A percentile compares a stretch with the other conserved stretches of the same genome.
These are phyloP conservation scores for Tupiocoris notatus DNA, from an alignment of 2,888 invertebrate genomes.

Conservation along the genomic window DNA sequence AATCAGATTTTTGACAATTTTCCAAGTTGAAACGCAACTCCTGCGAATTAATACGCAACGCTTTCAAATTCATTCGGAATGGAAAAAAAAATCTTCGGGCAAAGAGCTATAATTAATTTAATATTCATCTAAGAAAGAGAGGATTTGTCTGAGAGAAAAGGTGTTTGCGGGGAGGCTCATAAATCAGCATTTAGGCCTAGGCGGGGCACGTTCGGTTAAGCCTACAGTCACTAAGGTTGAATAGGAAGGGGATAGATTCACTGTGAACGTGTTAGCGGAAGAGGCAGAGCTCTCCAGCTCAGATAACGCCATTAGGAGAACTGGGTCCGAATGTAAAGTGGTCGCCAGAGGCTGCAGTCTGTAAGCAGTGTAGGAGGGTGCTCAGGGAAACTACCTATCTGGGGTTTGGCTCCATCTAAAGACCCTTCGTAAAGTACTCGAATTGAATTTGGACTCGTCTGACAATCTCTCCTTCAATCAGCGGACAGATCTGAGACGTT, in stretches of 20 bases:
- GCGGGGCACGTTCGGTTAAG: background rate
- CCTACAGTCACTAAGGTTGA: slow-evolving; percentile 2
- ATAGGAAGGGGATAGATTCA: slow-evolving; percentile 3
- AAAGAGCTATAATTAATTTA: no score
- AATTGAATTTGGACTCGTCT: background rate
- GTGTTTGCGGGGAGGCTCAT: background rate
- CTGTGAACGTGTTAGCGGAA: background rate
- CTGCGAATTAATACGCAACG: no score
- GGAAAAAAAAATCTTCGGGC: no score
- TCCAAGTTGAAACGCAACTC: no score
- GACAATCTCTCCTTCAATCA: background rate
- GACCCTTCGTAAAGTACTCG: background rate
- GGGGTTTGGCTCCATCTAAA: background rate
- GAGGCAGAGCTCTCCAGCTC: background rate
- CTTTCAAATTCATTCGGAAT: no score
- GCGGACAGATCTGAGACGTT: background rate
- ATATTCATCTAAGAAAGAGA: no score
- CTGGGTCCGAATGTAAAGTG: slow-evolving; percentile 39
- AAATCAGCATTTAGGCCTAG: background rate
- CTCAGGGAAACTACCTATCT: background rate
- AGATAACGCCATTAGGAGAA: slow-evolving; percentile 33
- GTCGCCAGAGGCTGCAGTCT: background rate
- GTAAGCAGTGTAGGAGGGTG: background rate
- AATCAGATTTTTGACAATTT: no score
- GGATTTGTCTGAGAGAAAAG: background rate